Evolutionary conservation across 2,113 vertebrate genomes (phyloP), one percentile per base, ranked within the genome.

Genomic region (Polyodon spathula): DNA sequence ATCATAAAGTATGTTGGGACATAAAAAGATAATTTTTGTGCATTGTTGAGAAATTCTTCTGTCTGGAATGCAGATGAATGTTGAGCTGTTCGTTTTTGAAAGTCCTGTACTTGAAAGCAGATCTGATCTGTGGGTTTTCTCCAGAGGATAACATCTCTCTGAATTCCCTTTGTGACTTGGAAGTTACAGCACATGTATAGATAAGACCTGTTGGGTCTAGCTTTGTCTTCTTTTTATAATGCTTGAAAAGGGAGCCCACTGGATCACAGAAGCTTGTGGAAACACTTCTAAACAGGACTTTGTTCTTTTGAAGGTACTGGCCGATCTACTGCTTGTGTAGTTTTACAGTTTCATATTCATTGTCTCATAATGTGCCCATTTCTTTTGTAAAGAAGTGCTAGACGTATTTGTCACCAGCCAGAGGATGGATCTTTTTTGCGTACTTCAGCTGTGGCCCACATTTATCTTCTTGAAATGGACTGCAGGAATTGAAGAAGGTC

Each of bases 401-500:
- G 10, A 44, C 15, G 51, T 44, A 63, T 63, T 44, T 63, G 62
- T 17, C 51, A 17, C 43, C 54, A 9, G 16, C 11, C 16, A 56
- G 41, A 42, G 38, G 17, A 39, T 40, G 5, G 11, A 46, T 48
- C 12, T 46, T 17, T 58, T 15, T 58, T 58, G 15, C 10, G 15
- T 58, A 17, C 56, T 27, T 43, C 15, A 15, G 37, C 15, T 15
- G 4, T 43, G 56, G 43, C 56, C 56, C 41, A 40, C 40, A 43
- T 58, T 10, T 14, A 40, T 42, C 40, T 58, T 42, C 37, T 8
- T 15, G 9, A 14, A 42, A 8, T 16, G 15, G 9, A n/a, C 9
- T 40, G 6, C 8, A 43, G n/a, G 15, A 17, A 27, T n/a, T n/a
- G n/a, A n/a, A n/a, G n/a, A n/a, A n/a, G n/a, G n/a, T n/a, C n/a